A percentile compares a stretch with the other conserved stretches of the same genome.
phyloP scores from a whole-genome alignment of 1,140 invertebrate species.

The Trinorchestia longiramus region DNA sequence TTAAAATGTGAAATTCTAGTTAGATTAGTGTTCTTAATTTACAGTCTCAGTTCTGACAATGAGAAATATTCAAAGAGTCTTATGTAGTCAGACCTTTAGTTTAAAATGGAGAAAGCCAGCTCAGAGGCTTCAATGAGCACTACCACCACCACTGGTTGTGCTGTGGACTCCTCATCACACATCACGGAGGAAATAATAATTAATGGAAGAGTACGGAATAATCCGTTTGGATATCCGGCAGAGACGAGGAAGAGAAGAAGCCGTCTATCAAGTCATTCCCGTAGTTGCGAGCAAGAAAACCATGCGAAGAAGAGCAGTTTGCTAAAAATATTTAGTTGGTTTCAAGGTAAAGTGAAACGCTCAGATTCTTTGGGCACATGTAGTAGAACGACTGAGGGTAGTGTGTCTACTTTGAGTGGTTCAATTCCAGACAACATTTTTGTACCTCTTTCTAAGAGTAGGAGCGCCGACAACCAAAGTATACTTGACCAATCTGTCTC shows the following conservation, averaged over 20 bases:
- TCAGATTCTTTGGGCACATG: slow-evolving; percentile 20
- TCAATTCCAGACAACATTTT: not conserved
- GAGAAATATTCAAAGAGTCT: not conserved
- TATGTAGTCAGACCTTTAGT: not conserved
- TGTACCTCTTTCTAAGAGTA: slow-evolving; percentile 20
- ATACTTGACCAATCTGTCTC: not conserved
- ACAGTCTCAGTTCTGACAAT: not conserved
- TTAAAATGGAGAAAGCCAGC: not conserved
- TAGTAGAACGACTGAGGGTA: not conserved
- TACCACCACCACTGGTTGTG: not conserved
- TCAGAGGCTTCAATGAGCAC: not conserved
- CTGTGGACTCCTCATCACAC: not conserved
- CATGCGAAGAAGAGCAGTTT: not conserved
- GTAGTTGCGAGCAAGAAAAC: not conserved
- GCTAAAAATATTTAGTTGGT: slow-evolving; percentile 14
- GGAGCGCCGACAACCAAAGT: slow-evolving; percentile 13
- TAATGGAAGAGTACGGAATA: not conserved
- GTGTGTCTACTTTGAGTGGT: not conserved
- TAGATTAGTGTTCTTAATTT: not conserved
- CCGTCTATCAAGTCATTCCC: not conserved
- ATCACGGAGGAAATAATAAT: not conserved
- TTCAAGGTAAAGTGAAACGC: not conserved
- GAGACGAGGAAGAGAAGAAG: not conserved
- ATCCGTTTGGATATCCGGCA: not conserved
- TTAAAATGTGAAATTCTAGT: not conserved